phyloP scores from a whole-genome alignment of 2,888 invertebrate species.

The Punctoribates punctum region DNA sequence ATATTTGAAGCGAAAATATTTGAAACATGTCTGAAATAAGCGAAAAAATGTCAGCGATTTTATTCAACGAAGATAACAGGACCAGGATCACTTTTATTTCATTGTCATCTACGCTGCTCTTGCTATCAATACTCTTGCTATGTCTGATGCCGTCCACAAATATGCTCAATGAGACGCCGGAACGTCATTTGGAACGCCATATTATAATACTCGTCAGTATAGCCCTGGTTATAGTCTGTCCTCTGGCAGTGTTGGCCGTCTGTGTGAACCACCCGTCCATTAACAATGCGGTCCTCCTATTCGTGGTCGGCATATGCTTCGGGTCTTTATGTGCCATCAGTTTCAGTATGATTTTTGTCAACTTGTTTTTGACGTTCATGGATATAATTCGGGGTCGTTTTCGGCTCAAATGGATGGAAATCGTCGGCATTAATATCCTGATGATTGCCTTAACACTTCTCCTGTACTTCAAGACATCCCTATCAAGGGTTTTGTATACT shows the following conservation, averaged over 20 bases:
- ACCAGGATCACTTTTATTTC: not conserved
- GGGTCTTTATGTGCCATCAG: constrained; percentile 22
- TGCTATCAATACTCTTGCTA: constrained; percentile 13
- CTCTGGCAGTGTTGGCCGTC: not conserved
- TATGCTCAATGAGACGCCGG: not conserved
- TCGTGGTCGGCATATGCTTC: not conserved
- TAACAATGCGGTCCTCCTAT: not conserved
- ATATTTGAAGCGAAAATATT: too few species aligned
- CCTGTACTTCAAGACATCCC: not conserved
- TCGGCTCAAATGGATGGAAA: not conserved
- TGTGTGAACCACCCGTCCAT: not conserved
- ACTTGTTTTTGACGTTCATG: not conserved
- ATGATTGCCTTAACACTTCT: not conserved
- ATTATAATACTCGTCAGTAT: not conserved
- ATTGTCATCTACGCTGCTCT: not conserved
- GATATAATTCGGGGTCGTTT: not conserved
- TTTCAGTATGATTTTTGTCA: not conserved
- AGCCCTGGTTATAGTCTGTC: not conserved
- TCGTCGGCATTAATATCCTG: not conserved
- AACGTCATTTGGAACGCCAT: not conserved
- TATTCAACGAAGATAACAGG: too few species aligned
- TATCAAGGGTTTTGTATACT: not conserved
- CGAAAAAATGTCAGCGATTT: too few species aligned
- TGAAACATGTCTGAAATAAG: too few species aligned
- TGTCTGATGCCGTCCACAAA: not conserved